Base-by-base conservation (phyloP, 2,888 invertebrate species). In the Parthenolecanium corni region DNA sequence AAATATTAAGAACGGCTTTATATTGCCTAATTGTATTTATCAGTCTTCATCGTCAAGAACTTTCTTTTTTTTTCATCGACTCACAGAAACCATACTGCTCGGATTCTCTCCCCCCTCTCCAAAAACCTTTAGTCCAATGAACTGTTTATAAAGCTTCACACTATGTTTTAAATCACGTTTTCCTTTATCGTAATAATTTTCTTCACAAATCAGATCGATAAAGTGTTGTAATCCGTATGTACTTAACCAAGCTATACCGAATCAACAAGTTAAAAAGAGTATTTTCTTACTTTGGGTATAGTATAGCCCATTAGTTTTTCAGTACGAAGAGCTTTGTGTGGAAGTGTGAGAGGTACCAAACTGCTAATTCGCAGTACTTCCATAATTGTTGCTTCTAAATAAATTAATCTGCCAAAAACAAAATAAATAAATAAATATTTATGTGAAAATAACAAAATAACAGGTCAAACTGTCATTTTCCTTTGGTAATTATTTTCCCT, bases 321-420 rank as follows among this genome's bases (percentile, higher is more conserved):
- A 61, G 76, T 72, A 57, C 71, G 70, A 5, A 71, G 70, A 1
- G 80, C 73, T 64, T 76, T 73, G 66, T 80, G 80, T 0, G 80
- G 77, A 24, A 81, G 73, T 2, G 78, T 78, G n/a, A 79, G 68
- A 1, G 80, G 80, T 0, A 78, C 77, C 14, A 80, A 71, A 61
- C 75, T 74, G 3, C 76, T 70, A 54, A 72, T 73, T 65, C 82
- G 73, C 64, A 79, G 79, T 5, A 77, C 73, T 73, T 82, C 77
- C 71, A 74, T 73, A 31, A 77, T 68, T 9, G 75, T 75, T 0
- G 77, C 77, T 66, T 76, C 74, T 0, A 75, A 73, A 64, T 70
- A 72, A 25, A 68, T 68, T 64, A 72, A 58, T 20, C 70, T 70
- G 51, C 3, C 63, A 44, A 56, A 36, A 58, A 62, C 49, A 52